Evolutionary conservation across 2,113 vertebrate species (phyloP), one percentile per base, ranked within the genome.

Genomic region (Pseudolaguvia tuberculata): DNA sequence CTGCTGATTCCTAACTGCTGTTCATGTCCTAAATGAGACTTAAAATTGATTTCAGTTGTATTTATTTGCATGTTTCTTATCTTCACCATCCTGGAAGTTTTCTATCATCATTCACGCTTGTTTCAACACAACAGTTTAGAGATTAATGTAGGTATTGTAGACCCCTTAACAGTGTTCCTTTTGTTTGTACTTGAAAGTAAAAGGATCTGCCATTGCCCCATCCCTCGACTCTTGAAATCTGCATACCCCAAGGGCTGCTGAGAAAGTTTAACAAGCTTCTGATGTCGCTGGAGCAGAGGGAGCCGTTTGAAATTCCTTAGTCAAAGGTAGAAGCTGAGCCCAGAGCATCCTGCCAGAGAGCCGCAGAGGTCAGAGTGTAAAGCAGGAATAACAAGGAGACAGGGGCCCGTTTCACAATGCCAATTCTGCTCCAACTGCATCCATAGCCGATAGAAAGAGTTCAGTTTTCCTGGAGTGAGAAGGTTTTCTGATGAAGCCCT

Each of bases 221-320:
- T 76, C 69, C 55, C 69, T 73, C 29, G 62, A 63, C 71, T 80
- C 65, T 72, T 57, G 27, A 57, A 63, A 78, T 80, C 75, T 75
- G 50, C 58, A 75, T 71, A 72, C 72, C 79, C 53, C 59, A 67
- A 39, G 79, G 79, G 76, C 72, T 81, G 68, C 76, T 61, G 76
- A 72, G 76, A 78, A 61, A 81, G 4, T 75, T 75, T 72, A 78
- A 78, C 76, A 66, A 78, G 72, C 79, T 66, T 81, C 76, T 81
- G 79, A 81, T 81, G 76, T 75, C 63, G 61, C 76, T 47, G 67
- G 57, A 70, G 76, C 50, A 78, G 51, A 48, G 63, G 66, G 71
- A 70, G 72, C 27, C 56, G 59, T 71, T 73, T 53, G 63, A 71
- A 68, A 70, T 78, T 66, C 62, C 31, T 81, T 51, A 56, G 52